A percentile compares a stretch with the other conserved stretches of the same genome.
Evolutionary conservation across 2,888 invertebrate species (phyloP).

Genomic region (Cistogaster globosa): DNA sequence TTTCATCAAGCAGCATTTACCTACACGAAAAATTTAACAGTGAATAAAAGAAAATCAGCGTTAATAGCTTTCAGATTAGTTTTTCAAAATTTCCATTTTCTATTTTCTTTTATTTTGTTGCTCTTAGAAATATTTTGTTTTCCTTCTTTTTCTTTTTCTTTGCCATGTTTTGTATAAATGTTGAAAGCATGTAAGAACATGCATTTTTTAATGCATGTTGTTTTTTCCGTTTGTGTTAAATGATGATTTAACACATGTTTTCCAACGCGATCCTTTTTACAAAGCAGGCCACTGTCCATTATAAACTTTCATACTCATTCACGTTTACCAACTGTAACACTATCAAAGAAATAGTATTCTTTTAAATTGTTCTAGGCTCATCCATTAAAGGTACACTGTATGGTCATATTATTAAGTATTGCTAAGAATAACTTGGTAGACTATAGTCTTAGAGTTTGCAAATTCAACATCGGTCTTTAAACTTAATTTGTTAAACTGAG

Average conservation of each 20-base stretch:
- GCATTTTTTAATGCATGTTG: conserved; percentile 71
- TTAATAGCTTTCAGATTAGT: conserved; percentile 53
- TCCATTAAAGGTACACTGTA: conserved; percentile 52
- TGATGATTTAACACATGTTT: conserved; percentile 72
- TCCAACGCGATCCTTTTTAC: conserved; percentile 71
- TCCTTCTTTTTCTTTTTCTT: conserved; percentile 30
- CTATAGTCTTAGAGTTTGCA: too few relatives aligned
- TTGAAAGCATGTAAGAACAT: conserved; percentile 71
- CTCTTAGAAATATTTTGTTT: conserved; percentile 35
- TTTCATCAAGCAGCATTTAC: neutral
- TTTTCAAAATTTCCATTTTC: conserved; percentile 20
- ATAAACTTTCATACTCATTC: conserved; percentile 32
- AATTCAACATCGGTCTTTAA: too few relatives aligned
- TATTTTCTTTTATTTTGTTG: conserved; percentile 24
- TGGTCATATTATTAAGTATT: conserved; percentile 1
- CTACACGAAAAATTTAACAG: neutral
- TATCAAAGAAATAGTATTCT: conserved; percentile 13
- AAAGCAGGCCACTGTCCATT: conserved; percentile 64
- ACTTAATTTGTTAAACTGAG: too few relatives aligned
- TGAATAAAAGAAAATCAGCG: conserved; percentile 35
- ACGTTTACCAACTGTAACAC: neutral
- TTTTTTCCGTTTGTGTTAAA: conserved; percentile 70
- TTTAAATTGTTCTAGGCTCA: conserved; percentile 56
- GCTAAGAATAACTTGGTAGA: neutral
- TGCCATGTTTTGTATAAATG: conserved; percentile 67